Base-by-base conservation (phyloP, 2,888 invertebrate species). In the Zelleria hepariella region DNA sequence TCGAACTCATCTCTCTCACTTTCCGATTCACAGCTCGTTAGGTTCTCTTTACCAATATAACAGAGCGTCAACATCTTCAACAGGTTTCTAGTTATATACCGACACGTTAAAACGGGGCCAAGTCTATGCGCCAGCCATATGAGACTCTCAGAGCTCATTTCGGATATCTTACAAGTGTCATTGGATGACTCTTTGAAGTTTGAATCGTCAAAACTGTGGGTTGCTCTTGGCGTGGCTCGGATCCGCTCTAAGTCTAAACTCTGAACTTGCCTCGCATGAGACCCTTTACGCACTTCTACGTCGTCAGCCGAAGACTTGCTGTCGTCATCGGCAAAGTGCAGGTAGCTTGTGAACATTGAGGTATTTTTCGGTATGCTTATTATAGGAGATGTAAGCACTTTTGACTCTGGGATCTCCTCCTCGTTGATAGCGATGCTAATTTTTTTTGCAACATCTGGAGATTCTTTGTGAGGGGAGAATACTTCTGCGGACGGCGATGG, bases 31-130 rank as follows among this genome's bases (percentile, higher is more conserved):
- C 83, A 77, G 0, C 90, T 85, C 51, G 90, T 80, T 26, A 95
- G 83, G 75, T 94, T 95, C 64, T 95, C 95, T 70, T 92, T 93
- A 0, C 95, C 96, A 23, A 96, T 93, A 76, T 98, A 99, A 80
- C 98, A 99, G 2, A 98, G 82, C 0, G 97, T 96, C 58, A 99
- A 84, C 96, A 99, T 98, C 72, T 98, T 93, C 10, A 99, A 88
- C 64, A 99, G 89, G 87, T 98, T 98, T 62, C 96, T 91, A 0
- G 98, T 95, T 26, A 99, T 90, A 84, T 96, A 94, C 66, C 96
- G 93, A 49, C 98, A 96, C 0, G 97, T 97, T 24, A 99, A 89
- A 55, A 98, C 96, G 0, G 99, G 98, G 0, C 99, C 99, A 20
- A 99, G 85, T 63, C 98, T 92, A 82, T 98, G 96, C 0, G 97